Evolutionary conservation across 2,797 vertebrate species (phyloP).

Genomic region (Podarcis lilfordi): DNA sequence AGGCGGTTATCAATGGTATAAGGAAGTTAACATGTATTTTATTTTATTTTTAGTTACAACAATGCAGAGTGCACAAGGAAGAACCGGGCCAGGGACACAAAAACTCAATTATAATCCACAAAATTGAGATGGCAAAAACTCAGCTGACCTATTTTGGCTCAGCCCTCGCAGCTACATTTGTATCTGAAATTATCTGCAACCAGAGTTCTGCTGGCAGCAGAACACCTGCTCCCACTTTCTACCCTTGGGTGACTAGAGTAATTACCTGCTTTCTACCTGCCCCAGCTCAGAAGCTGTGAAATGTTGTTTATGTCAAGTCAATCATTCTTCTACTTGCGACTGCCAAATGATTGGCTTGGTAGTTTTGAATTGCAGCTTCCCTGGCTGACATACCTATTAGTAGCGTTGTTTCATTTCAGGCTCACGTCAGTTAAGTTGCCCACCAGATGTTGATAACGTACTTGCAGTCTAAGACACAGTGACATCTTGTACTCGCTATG

Average conservation of each 20-base stretch:
- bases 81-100: slow-evolving; percentile 46
- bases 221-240: slow-evolving; percentile 48
- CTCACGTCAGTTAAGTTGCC: slow-evolving; percentile 17
- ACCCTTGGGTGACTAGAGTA: slow-evolving; percentile 48
- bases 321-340: slow-evolving; percentile 36
- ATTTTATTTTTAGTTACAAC: slow-evolving; percentile 46
- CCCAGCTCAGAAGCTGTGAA: slow-evolving; percentile 48
- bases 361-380: slow-evolving; percentile 41
- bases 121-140: slow-evolving; percentile 57
- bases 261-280: slow-evolving; percentile 54
- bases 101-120: slow-evolving; percentile 63
- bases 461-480: slow-evolving; percentile 5
- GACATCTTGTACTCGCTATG: not conserved
- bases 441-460: slow-evolving; percentile 15
- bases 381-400: not conserved
- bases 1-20: slow-evolving; percentile 56
- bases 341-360: slow-evolving; percentile 51
- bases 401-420: slow-evolving; percentile 42
- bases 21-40: slow-evolving; percentile 13
- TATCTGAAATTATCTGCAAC: slow-evolving; percentile 61
- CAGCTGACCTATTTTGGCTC: slow-evolving; percentile 63
- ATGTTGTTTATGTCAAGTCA: slow-evolving; percentile 41
- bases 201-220: not conserved
- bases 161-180: slow-evolving; percentile 32
- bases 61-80: slow-evolving; percentile 51